Evolutionary conservation across 1,140 invertebrate species (phyloP).

Genomic region (Phymastichus coffea): DNA sequence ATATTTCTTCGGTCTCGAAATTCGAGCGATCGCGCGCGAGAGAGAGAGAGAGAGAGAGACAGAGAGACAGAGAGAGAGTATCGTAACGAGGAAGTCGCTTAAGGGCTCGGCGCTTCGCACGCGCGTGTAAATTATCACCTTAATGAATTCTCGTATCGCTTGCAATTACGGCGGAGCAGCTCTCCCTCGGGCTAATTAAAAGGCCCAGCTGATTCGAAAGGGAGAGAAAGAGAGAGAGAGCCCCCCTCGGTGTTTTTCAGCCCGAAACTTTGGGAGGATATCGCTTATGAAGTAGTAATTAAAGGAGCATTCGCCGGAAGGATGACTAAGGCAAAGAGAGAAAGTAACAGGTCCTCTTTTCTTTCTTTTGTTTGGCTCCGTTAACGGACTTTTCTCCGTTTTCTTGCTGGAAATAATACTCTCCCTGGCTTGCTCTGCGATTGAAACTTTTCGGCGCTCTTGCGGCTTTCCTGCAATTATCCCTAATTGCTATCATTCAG

Average conservation of each 20-base stretch:
- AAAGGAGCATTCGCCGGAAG: slow-evolving; percentile 6
- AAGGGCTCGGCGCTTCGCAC: background rate
- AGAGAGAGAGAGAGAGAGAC: too few species aligned
- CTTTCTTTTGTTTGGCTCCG: background rate
- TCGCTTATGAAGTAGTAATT: slow-evolving; percentile 17
- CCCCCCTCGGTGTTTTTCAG: too few species aligned
- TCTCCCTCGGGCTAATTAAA: slow-evolving; percentile 15
- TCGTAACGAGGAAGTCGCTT: slow-evolving; percentile 23
- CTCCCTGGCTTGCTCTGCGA: background rate
- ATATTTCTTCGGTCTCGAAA: too few species aligned
- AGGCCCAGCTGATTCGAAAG: too few species aligned
- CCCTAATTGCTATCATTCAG: too few species aligned
- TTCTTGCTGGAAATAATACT: background rate
- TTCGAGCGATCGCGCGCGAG: slow-evolving; percentile 13
- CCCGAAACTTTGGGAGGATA: background rate
- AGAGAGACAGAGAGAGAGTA: too few species aligned
- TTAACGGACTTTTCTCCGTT: background rate
- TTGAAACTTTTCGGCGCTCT: too few species aligned
- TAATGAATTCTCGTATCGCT: slow-evolving; percentile 32
- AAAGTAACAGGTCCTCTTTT: slow-evolving; percentile 7
- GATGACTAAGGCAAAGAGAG: too few species aligned
- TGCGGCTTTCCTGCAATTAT: too few species aligned
- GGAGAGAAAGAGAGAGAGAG: too few species aligned
- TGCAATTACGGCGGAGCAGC: too few species aligned
- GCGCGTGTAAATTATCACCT: slow-evolving; percentile 15